A percentile compares a stretch with the other conserved stretches of the same genome.
These are phyloP conservation scores for Microtus montanus DNA, from an alignment of 2,113 vertebrate species.

Conservation along the genomic window DNA sequence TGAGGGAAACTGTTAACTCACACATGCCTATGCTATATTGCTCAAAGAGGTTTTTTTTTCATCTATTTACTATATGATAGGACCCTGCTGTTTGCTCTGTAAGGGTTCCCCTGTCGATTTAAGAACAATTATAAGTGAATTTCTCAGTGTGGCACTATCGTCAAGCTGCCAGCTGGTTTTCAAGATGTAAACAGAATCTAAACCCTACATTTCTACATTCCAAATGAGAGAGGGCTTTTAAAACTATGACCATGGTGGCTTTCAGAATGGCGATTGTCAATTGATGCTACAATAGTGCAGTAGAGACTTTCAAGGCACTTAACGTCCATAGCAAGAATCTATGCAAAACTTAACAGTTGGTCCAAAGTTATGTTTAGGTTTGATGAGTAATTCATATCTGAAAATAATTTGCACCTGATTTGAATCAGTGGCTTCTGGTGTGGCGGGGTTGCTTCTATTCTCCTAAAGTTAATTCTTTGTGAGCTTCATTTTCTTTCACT, in stretches of 20 bases:
- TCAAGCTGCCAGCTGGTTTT: constrained; percentile 18
- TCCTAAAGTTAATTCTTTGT: neutral
- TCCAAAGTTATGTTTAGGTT: neutral
- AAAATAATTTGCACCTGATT: neutral
- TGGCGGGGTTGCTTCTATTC: neutral
- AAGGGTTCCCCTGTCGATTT: constrained; percentile 16
- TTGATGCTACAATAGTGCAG: neutral
- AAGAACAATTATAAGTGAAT: constrained; percentile 49
- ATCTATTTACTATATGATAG: constrained; percentile 45
- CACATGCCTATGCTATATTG: neutral
- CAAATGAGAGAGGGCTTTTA: neutral
- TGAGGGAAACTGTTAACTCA: constrained; percentile 39
- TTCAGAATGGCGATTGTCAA: neutral
- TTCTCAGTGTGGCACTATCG: constrained; percentile 44
- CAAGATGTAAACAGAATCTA: constrained; percentile 21
- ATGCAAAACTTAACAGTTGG: neutral
- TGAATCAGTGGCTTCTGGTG: neutral
- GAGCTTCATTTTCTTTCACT: neutral
- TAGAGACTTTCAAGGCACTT: neutral
- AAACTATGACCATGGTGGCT: neutral
- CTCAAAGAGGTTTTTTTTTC: constrained; percentile 10
- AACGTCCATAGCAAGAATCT: neutral
- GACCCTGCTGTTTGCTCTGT: constrained; percentile 44
- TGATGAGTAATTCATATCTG: constrained; percentile 45
- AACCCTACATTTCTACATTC: neutral